A percentile compares a stretch with the other conserved stretches of the same genome.
phyloP scores from a whole-genome alignment of 2,888 invertebrate species.

The Fragum fragum region DNA sequence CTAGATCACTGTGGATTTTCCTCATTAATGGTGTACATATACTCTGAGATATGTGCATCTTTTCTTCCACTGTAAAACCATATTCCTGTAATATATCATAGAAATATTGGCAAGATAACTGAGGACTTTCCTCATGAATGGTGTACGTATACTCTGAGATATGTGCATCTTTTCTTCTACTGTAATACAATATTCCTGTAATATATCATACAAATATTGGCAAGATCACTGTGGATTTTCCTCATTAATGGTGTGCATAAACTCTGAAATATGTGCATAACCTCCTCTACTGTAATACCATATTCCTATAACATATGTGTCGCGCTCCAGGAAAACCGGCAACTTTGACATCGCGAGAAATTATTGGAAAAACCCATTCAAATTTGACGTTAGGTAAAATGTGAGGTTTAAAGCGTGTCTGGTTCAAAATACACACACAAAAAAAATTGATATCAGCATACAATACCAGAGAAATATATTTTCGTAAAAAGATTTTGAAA shows the following conservation, averaged over 20 bases:
- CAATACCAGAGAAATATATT: no score
- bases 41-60: constrained; percentile 98
- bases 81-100: constrained; percentile 96
- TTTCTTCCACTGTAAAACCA: constrained; percentile 97
- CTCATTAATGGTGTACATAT: constrained; percentile 98
- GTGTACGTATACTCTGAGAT: constrained; percentile 98
- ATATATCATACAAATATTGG: no score
- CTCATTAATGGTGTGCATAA: constrained; percentile 98
- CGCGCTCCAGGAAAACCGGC: no score
- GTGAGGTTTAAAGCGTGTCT: no score
- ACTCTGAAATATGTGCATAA: constrained; percentile 98
- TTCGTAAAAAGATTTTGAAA: no score
- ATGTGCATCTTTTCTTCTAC: constrained; percentile 98
- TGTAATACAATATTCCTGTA: constrained; percentile 97
- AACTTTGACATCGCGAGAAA: no score
- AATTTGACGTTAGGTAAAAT: no score
- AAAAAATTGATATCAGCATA: no score
- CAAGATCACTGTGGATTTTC: constrained; percentile 97
- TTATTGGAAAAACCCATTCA: no score
- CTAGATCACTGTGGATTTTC: constrained; percentile 97
- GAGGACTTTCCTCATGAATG: constrained; percentile 97
- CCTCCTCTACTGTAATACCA: constrained; percentile 97
- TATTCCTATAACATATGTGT: constrained; percentile 96
- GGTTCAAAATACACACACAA: no score
- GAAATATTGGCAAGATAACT: constrained; percentile 93